These are phyloP conservation scores for Molorchus minor DNA, from an alignment of 2,888 invertebrate species.

Conservation along the genomic window DNA sequence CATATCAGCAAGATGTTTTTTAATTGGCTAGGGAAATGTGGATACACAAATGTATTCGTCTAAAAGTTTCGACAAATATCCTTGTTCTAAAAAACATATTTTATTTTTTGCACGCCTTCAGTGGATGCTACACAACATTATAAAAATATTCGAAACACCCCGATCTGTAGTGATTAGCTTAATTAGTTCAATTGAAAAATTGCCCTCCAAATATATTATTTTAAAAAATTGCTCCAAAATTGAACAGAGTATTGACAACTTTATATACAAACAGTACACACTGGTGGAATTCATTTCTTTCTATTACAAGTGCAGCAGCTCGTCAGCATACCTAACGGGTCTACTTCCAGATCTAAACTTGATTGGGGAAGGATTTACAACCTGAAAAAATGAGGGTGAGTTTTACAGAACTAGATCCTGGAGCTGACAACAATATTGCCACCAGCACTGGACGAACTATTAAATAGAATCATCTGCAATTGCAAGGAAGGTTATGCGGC, in stretches of 20 bases:
- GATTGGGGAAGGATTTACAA: slow-evolving; percentile 40
- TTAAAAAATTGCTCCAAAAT: neutral
- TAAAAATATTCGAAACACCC: no score
- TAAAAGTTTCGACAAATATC: slow-evolving; percentile 1
- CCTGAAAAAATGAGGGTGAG: neutral
- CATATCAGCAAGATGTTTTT: neutral
- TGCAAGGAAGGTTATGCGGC: no score
- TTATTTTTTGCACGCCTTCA: slow-evolving; percentile 35
- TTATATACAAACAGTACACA: neutral
- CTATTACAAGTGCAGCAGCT: neutral
- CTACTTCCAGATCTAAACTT: slow-evolving; percentile 41
- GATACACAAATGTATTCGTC: neutral
- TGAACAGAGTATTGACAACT: neutral
- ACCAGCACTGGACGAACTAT: neutral
- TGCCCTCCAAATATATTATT: no score
- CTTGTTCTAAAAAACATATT: slow-evolving; percentile 1
- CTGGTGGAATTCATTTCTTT: neutral
- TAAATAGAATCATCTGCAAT: no score
- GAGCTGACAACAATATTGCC: neutral
- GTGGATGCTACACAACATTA: slow-evolving; percentile 41
- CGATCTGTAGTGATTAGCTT: no score
- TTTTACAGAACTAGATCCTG: neutral
- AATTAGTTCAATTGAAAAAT: no score
- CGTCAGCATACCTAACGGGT: neutral
- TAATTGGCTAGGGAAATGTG: neutral